Evolutionary conservation across 2,888 invertebrate species (phyloP), one percentile per base, ranked within the genome.

Genomic region (Heterodera filipjevi): DNA sequence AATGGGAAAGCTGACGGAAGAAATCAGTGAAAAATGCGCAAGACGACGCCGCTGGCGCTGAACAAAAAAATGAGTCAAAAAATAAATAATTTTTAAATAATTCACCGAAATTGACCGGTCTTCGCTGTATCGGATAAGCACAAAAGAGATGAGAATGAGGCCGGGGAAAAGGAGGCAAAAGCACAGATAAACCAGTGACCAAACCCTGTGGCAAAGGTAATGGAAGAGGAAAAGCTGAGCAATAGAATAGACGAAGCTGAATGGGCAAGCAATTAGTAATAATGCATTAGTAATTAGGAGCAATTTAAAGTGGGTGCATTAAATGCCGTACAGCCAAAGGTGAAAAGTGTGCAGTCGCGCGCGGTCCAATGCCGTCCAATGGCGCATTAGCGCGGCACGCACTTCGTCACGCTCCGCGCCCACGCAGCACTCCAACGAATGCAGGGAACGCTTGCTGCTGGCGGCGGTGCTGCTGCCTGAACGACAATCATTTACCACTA

Each of bases 291-390:
- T 39, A 10, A 39, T 39, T 39, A 39, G 12, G 39, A 6, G 1
- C 8, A 39, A 12, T 39, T 39, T 1, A 39, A 49, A 16, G 10
- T 2, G 14, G 49, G 19, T 3, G n/a, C n/a, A n/a, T n/a, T n/a
- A 59, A 59, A 59, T 27, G 19, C 22, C 53, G 59, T 12, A 83
- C 12, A 89, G 82, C 87, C 89, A 89, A 44, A 89, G 79, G 76
- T 87, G 87, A 78, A 88, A 85, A 2, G 85, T 87, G 77, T 88
- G 87, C 33, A 89, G 83, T 30, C 87, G 81, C 27, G 87, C 87
- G 39, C 86, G 82, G 80, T 88, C 88, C 66, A 88, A 80, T 10
- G 84, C 82, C 33, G 85, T 82, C 88, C 88, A 88, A 77, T 88
- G 88, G 14, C 86, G 82, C 10, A 85, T 84, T 22, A 88, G 82